Conservation (phyloP, 37 sponge, comb jelly and placozoan genomes). For the Bolinopsis microptera region DNA sequence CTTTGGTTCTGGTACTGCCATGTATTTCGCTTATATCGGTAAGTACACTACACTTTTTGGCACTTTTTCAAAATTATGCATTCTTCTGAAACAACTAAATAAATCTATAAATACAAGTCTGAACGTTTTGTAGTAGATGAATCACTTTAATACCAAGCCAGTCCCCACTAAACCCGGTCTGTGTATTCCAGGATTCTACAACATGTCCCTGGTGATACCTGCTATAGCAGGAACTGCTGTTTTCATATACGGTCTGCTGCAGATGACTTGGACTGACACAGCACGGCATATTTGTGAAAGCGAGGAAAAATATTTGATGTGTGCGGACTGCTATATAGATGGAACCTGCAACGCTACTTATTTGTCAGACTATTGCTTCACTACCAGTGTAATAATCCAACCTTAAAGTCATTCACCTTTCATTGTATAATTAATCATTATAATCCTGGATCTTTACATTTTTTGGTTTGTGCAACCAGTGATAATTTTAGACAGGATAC, state of each 20-base stretch:
- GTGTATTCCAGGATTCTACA: conserved; percentile 53
- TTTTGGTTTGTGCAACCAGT: too few relatives aligned
- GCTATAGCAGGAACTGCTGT: neutral
- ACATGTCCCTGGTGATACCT: neutral
- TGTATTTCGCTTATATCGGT: conserved; percentile 55
- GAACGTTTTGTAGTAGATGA: too few relatives aligned
- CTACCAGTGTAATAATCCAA: conserved; percentile 30
- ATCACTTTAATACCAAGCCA: neutral
- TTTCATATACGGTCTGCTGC: neutral
- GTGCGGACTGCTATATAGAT: conserved; percentile 56
- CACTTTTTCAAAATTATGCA: too few relatives aligned
- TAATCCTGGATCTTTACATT: too few relatives aligned
- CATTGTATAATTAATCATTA: too few relatives aligned
- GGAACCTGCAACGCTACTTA: conserved; percentile 52
- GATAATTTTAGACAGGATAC: too few relatives aligned
- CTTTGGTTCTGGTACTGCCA: conserved; percentile 56
- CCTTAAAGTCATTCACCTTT: too few relatives aligned
- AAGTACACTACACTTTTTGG: too few relatives aligned
- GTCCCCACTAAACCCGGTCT: too few relatives aligned
- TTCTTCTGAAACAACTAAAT: too few relatives aligned
- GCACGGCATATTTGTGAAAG: conserved; percentile 24
- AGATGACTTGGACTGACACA: conserved; percentile 22
- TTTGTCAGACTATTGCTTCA: conserved; percentile 54
- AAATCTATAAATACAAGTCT: too few relatives aligned
- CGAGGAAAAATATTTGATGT: conserved; percentile 22